Conservation (phyloP, 2,797 vertebrate genomes). For the Nyctalus aviator region DNA sequence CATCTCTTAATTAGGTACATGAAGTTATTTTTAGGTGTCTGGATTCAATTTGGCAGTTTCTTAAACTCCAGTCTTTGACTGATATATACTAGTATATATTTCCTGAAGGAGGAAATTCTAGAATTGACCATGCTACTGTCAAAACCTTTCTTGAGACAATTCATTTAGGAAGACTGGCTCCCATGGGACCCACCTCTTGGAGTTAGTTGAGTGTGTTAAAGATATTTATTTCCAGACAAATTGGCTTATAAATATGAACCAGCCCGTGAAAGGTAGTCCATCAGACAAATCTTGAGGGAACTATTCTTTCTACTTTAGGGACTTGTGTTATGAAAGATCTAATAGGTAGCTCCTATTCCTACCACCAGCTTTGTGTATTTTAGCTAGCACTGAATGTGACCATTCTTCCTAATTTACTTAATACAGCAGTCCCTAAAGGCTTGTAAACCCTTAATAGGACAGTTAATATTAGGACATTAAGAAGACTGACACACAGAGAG, state of each 20-base stretch:
- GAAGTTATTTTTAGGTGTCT: background rate
- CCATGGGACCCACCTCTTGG: background rate
- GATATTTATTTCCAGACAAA: slow-evolving; percentile 64
- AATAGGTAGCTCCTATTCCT: background rate
- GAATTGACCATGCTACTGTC: background rate
- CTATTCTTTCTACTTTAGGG: slow-evolving; percentile 24
- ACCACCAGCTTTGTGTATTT: background rate
- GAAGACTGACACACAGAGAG: slow-evolving; percentile 28
- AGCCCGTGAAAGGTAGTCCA: background rate
- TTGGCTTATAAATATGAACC: slow-evolving; percentile 61
- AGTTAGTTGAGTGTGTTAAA: slow-evolving; percentile 46
- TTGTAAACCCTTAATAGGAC: slow-evolving; percentile 58
- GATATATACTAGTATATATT: too few species aligned
- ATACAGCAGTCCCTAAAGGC: background rate
- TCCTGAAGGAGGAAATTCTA: background rate
- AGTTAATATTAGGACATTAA: slow-evolving; percentile 61
- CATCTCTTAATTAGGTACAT: background rate
- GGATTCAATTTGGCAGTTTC: background rate
- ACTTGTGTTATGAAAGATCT: background rate
- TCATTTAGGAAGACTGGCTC: slow-evolving; percentile 24
- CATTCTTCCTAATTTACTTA: slow-evolving; percentile 55
- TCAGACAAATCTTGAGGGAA: slow-evolving; percentile 46
- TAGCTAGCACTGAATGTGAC: background rate
- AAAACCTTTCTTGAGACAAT: background rate
- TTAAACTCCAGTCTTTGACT: background rate